phyloP scores from a whole-genome alignment of 1,140 invertebrate genomes.

The Brachystomella parvula region DNA sequence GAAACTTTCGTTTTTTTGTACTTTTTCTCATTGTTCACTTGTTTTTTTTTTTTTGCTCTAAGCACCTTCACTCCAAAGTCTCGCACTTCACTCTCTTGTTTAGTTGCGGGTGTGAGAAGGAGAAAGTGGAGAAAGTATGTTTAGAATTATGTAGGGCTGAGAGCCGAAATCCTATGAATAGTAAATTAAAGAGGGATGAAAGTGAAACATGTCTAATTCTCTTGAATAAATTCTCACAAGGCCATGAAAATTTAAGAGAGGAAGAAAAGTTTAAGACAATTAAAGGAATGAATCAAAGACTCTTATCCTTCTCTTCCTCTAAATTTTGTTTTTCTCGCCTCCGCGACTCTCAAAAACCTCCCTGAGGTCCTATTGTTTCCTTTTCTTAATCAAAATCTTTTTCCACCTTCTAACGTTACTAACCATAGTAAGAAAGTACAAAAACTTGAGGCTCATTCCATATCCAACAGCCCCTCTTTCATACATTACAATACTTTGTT shows the following conservation, averaged over 20 bases:
- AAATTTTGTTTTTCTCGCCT: slow-evolving; percentile 20
- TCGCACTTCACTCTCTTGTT: no score
- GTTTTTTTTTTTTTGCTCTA: no score
- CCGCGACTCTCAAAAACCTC: slow-evolving; percentile 33
- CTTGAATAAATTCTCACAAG: slow-evolving; percentile 7
- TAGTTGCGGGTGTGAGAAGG: no score
- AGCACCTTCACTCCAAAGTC: no score
- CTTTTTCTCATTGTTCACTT: no score
- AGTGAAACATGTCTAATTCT: slow-evolving; percentile 12
- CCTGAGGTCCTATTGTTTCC: slow-evolving; percentile 35
- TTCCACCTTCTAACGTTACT: background rate
- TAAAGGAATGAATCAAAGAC: slow-evolving; percentile 37
- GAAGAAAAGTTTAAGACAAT: slow-evolving; percentile 36
- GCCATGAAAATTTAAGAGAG: slow-evolving; percentile 36
- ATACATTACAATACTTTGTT: background rate
- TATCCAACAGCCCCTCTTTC: background rate
- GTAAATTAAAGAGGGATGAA: slow-evolving; percentile 12
- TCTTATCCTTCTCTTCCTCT: slow-evolving; percentile 17
- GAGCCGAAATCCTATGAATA: background rate
- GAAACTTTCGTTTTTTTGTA: no score
- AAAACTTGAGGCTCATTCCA: no score
- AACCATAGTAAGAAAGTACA: no score
- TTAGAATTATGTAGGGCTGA: no score
- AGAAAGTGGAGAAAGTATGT: no score
- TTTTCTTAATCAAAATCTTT: slow-evolving; percentile 37